Conservation (phyloP, 2,113 vertebrate species). For the Petrocephalus zakoni region DNA sequence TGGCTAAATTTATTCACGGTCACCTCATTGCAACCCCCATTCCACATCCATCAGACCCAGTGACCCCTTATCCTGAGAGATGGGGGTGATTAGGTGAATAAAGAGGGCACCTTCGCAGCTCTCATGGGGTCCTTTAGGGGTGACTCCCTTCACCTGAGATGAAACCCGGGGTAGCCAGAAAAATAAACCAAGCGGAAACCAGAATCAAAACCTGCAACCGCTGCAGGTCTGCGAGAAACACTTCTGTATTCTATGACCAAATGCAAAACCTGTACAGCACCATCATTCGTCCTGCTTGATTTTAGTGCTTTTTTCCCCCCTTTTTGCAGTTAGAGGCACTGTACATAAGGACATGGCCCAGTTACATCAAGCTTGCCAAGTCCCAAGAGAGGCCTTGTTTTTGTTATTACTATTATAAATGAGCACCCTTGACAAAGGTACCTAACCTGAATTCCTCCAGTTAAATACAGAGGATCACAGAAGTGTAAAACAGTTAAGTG, state of each 20-base stretch:
- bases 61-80: not conserved
- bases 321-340: not conserved
- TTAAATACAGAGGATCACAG: not conserved
- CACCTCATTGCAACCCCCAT: not conserved
- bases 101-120: not conserved
- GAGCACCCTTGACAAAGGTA: conserved; percentile 6
- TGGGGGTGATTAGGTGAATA: not conserved
- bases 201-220: not conserved
- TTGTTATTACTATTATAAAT: conserved; percentile 5
- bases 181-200: not conserved
- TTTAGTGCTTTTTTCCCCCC: not conserved
- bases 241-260: not conserved
- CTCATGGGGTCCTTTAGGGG: not conserved
- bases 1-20: not conserved
- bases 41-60: not conserved
- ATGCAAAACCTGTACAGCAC: not conserved
- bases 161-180: not conserved
- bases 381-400: not conserved
- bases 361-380: not conserved
- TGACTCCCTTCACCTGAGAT: not conserved
- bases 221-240: not conserved
- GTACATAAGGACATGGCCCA: not conserved
- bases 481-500: not conserved
- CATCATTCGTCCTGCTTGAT: not conserved
- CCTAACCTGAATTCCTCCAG: conserved; percentile 1